Percentiles rank a stretch among this genome's conserved stretches.
These are phyloP conservation scores for Agrilus mali DNA, from an alignment of 2,888 invertebrate genomes.

Conservation along the genomic window DNA sequence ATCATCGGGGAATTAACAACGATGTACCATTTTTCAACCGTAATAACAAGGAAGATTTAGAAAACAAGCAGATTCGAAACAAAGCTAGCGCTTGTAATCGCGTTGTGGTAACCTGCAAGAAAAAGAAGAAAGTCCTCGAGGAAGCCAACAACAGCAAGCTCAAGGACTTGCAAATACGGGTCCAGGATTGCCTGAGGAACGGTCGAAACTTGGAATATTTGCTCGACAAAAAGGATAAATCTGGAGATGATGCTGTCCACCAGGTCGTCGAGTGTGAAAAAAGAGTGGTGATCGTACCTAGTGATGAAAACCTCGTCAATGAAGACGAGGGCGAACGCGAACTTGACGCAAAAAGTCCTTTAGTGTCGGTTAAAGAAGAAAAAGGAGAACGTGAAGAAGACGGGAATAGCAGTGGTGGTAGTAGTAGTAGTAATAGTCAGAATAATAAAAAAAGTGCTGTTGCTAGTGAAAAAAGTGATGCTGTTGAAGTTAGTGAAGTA, in stretches of 20 bases:
- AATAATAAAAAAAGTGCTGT: background rate
- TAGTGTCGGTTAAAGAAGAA: background rate
- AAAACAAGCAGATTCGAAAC: conserved; percentile 25
- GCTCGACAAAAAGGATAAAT: background rate
- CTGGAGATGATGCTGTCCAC: background rate
- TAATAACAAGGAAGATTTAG: conserved; percentile 30
- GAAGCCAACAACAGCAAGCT: conserved; percentile 34
- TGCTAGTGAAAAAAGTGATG: background rate
- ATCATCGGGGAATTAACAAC: no score
- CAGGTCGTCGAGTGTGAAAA: background rate
- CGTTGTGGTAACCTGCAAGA: conserved; percentile 12
- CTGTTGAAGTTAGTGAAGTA: conserved; percentile 2
- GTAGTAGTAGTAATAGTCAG: background rate
- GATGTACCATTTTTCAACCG: conserved; percentile 6
- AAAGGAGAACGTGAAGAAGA: conserved; percentile 6
- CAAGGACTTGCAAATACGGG: conserved; percentile 30
- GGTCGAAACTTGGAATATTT: conserved; percentile 1
- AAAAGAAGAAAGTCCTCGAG: conserved; percentile 33
- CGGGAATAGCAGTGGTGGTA: background rate
- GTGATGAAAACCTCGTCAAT: background rate
- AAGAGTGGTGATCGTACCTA: background rate
- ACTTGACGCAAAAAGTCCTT: background rate
- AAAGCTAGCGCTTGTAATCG: conserved; percentile 24
- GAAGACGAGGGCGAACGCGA: conserved; percentile 1
- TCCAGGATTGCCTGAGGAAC: conserved; percentile 32